These are phyloP conservation scores for Hemibates koningsi DNA, from an alignment of 2,113 vertebrate genomes.

Conservation along the genomic window DNA sequence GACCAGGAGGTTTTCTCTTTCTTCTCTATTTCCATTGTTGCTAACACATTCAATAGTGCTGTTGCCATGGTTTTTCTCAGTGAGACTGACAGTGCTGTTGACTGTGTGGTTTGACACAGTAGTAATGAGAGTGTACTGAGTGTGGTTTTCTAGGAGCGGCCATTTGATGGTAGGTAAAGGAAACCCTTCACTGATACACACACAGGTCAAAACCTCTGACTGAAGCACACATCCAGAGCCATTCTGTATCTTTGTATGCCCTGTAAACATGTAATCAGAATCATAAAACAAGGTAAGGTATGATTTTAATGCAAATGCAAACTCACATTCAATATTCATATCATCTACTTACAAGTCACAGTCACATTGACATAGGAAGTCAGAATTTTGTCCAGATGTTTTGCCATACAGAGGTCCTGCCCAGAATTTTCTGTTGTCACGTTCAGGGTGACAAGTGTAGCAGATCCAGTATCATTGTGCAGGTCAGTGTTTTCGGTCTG, in stretches of 20 bases:
- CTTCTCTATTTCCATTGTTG: background rate
- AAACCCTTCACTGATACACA: background rate
- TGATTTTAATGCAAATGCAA: too few species aligned
- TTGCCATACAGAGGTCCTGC: background rate
- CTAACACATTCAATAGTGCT: background rate
- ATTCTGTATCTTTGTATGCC: too few species aligned
- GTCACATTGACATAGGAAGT: background rate
- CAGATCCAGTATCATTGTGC: background rate
- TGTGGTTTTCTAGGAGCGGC: background rate
- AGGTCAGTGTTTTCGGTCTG: background rate
- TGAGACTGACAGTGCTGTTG: background rate
- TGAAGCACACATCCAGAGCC: background rate
- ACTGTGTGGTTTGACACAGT: background rate
- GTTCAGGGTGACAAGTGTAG: fast-evolving
- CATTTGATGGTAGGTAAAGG: background rate
- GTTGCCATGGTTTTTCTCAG: background rate
- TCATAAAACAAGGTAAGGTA: too few species aligned
- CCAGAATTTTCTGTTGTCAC: background rate
- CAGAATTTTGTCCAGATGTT: background rate
- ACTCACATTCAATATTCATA: background rate
- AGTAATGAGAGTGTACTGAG: background rate
- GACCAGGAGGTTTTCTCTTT: background rate
- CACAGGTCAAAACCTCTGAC: fast-evolving
- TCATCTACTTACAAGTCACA: fast-evolving
- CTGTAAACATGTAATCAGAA: too few species aligned